Evolutionary conservation across 2,888 invertebrate species (phyloP).

Genomic region (Patella caerulea): DNA sequence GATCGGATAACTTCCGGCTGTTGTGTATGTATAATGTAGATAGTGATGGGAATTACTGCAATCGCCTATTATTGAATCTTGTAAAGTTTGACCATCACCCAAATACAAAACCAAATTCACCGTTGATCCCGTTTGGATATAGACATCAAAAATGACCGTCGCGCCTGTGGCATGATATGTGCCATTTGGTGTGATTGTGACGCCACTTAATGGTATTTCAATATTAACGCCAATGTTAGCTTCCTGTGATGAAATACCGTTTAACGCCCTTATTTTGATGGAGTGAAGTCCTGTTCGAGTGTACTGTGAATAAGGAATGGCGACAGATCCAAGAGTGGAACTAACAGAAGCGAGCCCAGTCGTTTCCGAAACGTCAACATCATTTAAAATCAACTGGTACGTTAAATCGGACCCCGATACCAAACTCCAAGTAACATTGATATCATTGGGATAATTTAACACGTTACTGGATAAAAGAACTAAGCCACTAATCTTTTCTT

Average conservation of each 20-base stretch:
- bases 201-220: conserved; percentile 17
- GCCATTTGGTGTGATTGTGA: conserved; percentile 14
- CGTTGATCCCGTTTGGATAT: conserved; percentile 16
- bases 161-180: conserved; percentile 12
- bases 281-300: conserved; percentile 23
- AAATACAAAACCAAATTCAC: conserved; percentile 14
- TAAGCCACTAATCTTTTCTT: conserved; percentile 25
- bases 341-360: neutral
- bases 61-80: neutral
- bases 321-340: neutral
- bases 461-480: conserved; percentile 11
- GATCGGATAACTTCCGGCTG: conserved; percentile 11
- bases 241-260: conserved; percentile 26
- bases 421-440: conserved; percentile 19
- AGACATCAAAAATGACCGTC: conserved; percentile 13
- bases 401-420: conserved; percentile 25
- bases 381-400: conserved; percentile 18
- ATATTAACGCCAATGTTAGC: conserved; percentile 16
- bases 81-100: conserved; percentile 10
- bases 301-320: conserved; percentile 23
- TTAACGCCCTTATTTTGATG: conserved; percentile 23
- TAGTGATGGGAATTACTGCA: conserved; percentile 2
- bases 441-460: conserved; percentile 20
- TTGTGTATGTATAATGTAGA: conserved; percentile 10
- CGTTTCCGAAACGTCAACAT: conserved; percentile 2